phyloP scores from a whole-genome alignment of 2,888 invertebrate genomes.

The Chaetogeoica ovagalla region DNA sequence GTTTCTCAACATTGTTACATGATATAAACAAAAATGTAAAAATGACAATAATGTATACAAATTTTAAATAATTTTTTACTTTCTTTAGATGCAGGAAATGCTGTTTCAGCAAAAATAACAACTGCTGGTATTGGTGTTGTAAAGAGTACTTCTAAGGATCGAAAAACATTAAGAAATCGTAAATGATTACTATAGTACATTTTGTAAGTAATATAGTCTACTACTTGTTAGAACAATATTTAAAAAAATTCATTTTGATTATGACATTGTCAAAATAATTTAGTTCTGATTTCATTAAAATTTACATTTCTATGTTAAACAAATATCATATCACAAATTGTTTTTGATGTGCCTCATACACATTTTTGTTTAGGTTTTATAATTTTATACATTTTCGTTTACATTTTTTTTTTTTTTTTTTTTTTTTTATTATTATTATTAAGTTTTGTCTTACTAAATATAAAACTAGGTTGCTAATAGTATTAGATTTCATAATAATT shows the following conservation, averaged over 20 bases:
- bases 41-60: too few relatives aligned
- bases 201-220: slow-evolving; percentile 46
- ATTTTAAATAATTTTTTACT: background rate
- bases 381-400: slow-evolving; percentile 46
- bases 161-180: slow-evolving; percentile 50
- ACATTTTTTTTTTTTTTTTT: background rate
- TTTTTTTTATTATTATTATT: slow-evolving; percentile 40
- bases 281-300: slow-evolving; percentile 32
- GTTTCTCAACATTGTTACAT: background rate
- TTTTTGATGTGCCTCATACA: slow-evolving; percentile 41
- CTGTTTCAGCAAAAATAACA: slow-evolving; percentile 55
- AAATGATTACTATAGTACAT: slow-evolving; percentile 15
- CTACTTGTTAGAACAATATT: slow-evolving; percentile 50
- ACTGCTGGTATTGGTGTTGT: slow-evolving; percentile 54
- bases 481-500: slow-evolving; percentile 18
- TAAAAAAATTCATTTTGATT: slow-evolving; percentile 21
- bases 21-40: too few relatives aligned
- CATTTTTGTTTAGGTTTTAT: slow-evolving; percentile 52
- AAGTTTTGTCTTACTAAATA: slow-evolving; percentile 40
- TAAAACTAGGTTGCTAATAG: slow-evolving; percentile 36
- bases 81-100: slow-evolving; percentile 55
- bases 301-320: slow-evolving; percentile 39
- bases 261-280: slow-evolving; percentile 1
- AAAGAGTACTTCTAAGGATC: slow-evolving; percentile 52
- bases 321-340: slow-evolving; percentile 49